Base-by-base conservation (phyloP, 2,113 vertebrate species). In the Lagopus muta region DNA sequence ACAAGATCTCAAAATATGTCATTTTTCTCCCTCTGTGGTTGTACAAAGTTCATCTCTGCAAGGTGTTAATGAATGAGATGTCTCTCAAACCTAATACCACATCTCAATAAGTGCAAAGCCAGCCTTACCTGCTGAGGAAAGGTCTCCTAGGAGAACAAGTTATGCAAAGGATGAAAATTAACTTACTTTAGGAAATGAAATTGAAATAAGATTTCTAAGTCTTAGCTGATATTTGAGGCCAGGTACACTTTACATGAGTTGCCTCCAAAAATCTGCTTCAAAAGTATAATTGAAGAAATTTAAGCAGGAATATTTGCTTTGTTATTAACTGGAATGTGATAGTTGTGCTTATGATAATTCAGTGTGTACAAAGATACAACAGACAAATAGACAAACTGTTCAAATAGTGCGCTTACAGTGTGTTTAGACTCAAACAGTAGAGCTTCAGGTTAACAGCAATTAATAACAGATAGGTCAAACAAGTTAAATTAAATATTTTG, bases 21-120 rank as follows among this genome's bases (percentile, higher is more conserved):
- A 66, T 70, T 93, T 76, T 82, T 75, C 89, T 82, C 11, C 48
- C 81, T 47, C 83, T 77, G 8, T 57, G 57, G 8, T 93, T 95
- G 89, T 83, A 80, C 60, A 91, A 90, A 90, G 66, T 47, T 6
- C 11, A 92, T 38, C 14, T 89, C 45, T 95, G 50, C 47, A 89
- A 94, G 85, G 21, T 93, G 57, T 90, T 93, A 92, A 90, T 82
- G n/a, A 77, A 91, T 4, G 30, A 95, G 8, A 36, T 84, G 32
- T 47, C 67, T 94, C 84, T 89, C 54, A 25, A 82, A 94, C 32
- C 28, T 79, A 36, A 48, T 64, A 74, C 71, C 11, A 58, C 73
- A 66, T 21, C 65, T 90, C 47, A 24, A 0, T 11, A 72, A 92
- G 88, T 28, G 12, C 47, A n/a, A 88, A 67, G 36, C 24, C 66